Conservation (phyloP, 1,140 invertebrate genomes). For the Drosophila rufa region DNA sequence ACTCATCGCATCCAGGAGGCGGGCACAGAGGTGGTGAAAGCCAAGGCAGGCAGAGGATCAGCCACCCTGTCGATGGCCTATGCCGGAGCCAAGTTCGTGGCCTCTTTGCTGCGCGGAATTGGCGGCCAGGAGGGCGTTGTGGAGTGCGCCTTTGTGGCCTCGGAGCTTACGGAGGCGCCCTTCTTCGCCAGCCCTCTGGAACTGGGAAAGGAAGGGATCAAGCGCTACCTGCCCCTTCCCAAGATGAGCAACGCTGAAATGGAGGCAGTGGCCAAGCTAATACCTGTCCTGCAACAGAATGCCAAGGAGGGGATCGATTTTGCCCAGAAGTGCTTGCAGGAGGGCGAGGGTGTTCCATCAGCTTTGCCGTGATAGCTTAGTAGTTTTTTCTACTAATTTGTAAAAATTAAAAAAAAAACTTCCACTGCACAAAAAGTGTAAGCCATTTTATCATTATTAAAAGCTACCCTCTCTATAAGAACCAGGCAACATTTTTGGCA, state of each 20-base stretch:
- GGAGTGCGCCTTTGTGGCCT: constrained; percentile 97
- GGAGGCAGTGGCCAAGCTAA: constrained; percentile 92
- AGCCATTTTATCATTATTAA: neutral
- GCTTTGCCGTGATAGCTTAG: neutral
- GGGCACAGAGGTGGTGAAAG: constrained; percentile 99
- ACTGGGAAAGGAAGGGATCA: constrained; percentile 95
- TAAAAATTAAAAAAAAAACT: neutral
- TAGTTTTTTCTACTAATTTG: neutral
- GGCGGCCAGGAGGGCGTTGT: constrained; percentile 94
- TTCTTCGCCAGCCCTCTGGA: constrained; percentile 97
- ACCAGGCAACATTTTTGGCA: neutral
- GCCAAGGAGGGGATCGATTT: constrained; percentile 97
- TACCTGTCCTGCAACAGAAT: constrained; percentile 96
- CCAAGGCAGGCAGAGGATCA: constrained; percentile 98
- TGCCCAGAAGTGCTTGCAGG: constrained; percentile 82
- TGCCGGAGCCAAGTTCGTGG: constrained; percentile 96
- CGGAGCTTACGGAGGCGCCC: constrained; percentile 92
- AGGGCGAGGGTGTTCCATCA: neutral
- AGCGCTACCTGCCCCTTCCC: constrained; percentile 97
- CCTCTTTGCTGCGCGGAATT: constrained; percentile 91
- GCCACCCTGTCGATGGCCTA: constrained; percentile 99
- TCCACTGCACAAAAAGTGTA: neutral
- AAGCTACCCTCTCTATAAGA: neutral
- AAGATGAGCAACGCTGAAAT: constrained; percentile 93
- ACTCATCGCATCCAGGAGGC: constrained; percentile 97